Evolutionary conservation across 2,797 vertebrate genomes (phyloP), one percentile per base, ranked within the genome.

Genomic region (Myiotriccus ornatus): DNA sequence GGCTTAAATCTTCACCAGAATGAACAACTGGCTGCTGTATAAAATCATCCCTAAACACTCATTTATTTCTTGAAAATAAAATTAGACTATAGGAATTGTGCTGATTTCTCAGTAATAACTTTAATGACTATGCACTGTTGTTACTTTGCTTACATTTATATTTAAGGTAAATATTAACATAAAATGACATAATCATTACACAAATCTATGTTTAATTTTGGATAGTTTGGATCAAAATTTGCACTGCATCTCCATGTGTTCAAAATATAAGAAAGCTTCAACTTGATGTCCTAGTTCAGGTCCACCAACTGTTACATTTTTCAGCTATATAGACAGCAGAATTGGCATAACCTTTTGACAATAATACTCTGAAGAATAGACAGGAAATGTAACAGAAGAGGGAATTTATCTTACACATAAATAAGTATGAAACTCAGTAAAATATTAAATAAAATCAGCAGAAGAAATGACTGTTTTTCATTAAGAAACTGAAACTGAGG

Each of bases 401-500:
- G 14, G 22, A 90, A 63, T 89, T 80, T 75, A 64, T 93, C 37
- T 93, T 56, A 43, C 11, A 84, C 32, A 52, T 60, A 85, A 87
- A 32, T 46, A 87, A 95, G 59, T 86, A 87, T 67, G 75, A 93
- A 96, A 74, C 91, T 63, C 49, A 55, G 56, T 71, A 67, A 92
- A 78, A 79, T 35, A 50, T 63, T 84, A 87, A 92, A 93, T 93
- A 68, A 95, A 85, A 89, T 63, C 67, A 95, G 32, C 41, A 62
- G 28, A 21, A 30, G 59, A 93, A 81, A 77, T 4, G 7, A 50
- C 41, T 52, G 6, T 1, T 79, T 94, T 89, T 79, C 88, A 92
- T 94, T 90, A 93, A 86, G 71, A 88, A 81, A 90, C 80, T 68
- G 84, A 97, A 96, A 75, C 50, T 65, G 73, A 92, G 50, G 23